phyloP scores from a whole-genome alignment of 2,113 vertebrate species.

The Oryctolagus cuniculus region DNA sequence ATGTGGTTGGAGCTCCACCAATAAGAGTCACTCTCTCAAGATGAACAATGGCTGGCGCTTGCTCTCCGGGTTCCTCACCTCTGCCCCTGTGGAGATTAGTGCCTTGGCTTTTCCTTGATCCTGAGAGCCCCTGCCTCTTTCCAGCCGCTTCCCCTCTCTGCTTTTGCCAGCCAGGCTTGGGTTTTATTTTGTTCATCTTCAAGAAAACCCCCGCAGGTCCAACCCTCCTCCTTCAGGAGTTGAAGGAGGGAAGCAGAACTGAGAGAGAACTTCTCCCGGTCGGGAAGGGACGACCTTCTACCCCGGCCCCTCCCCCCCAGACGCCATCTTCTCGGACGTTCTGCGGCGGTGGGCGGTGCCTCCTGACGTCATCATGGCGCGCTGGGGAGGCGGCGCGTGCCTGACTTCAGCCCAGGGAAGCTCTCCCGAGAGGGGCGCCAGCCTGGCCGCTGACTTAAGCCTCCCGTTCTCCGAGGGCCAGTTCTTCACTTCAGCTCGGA shows the following conservation, averaged over 20 bases:
- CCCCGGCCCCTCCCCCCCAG: neutral
- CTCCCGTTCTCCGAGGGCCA: neutral
- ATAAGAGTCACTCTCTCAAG: neutral
- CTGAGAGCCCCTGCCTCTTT: neutral
- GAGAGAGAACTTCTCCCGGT: rapidly evolving
- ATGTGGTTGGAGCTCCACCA: neutral
- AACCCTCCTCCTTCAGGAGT: neutral
- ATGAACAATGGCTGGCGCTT: neutral
- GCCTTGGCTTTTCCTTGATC: neutral
- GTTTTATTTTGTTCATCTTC: neutral
- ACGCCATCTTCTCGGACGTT: neutral
- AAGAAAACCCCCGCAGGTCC: neutral
- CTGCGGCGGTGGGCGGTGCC: neutral
- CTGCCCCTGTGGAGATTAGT: neutral
- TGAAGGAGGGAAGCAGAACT: neutral
- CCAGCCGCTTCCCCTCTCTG: neutral
- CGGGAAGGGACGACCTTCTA: neutral
- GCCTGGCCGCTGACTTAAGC: neutral
- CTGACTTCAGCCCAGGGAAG: neutral
- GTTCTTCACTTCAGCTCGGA: rapidly evolving
- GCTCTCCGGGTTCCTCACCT: neutral
- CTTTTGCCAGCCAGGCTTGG: neutral
- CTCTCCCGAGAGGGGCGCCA: neutral
- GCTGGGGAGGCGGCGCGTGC: neutral
- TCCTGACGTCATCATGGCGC: neutral